Conservation (phyloP, 2,888 invertebrate genomes). For the Malacosoma neustria region DNA sequence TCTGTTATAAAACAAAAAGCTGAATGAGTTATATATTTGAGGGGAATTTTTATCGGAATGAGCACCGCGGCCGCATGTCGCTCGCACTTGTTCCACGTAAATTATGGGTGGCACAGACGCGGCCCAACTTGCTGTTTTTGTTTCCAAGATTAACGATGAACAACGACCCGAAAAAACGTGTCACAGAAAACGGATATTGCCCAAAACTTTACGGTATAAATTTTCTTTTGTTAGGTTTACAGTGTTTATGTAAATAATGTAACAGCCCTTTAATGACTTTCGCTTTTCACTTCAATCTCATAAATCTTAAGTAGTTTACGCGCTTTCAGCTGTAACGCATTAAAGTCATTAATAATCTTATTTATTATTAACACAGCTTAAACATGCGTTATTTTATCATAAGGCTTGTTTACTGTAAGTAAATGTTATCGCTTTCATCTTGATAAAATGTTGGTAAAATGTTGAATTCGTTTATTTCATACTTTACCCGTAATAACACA, state of each 20-base stretch:
- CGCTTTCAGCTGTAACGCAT: background rate
- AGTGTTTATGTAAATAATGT: constrained; percentile 52
- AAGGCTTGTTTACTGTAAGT: no score
- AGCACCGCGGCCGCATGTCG: constrained; percentile 48
- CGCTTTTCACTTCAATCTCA: constrained; percentile 9
- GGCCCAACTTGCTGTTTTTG: constrained; percentile 64
- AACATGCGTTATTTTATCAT: background rate
- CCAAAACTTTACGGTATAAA: constrained; percentile 59
- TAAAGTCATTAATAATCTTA: background rate
- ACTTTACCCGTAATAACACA: no score
- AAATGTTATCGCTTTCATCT: no score
- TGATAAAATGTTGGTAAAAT: no score
- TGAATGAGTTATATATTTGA: constrained; percentile 15
- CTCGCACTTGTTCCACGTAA: constrained; percentile 56
- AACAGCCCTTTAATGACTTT: constrained; percentile 41
- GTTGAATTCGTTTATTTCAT: no score
- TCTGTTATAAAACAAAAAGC: background rate
- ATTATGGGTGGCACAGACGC: constrained; percentile 53
- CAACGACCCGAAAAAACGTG: constrained; percentile 65
- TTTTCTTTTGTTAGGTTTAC: constrained; percentile 52
- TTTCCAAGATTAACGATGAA: constrained; percentile 72
- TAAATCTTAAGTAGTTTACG: background rate
- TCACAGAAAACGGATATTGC: constrained; percentile 65
- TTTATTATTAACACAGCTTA: background rate
- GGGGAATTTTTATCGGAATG: constrained; percentile 33